Percentiles rank a stretch among this genome's conserved stretches.
phyloP scores from a whole-genome alignment of 2,113 vertebrate genomes.

The Rhea pennata region DNA sequence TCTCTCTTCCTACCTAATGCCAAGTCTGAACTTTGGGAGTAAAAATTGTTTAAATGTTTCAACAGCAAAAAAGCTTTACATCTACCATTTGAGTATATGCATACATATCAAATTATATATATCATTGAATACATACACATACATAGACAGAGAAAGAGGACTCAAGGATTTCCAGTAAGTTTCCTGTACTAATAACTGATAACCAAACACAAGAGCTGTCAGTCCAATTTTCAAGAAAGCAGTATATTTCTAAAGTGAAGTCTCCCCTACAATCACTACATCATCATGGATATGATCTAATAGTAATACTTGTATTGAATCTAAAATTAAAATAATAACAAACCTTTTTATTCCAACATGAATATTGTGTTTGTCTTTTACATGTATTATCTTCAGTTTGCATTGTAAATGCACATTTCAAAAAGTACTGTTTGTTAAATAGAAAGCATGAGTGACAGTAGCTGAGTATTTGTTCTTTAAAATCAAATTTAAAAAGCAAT shows the following conservation, averaged over 20 bases:
- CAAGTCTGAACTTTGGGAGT: conserved; percentile 27
- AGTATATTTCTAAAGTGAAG: not conserved
- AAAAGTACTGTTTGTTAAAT: not conserved
- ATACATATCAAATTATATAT: not conserved
- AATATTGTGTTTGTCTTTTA: not conserved
- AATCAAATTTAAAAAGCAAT: rapidly evolving
- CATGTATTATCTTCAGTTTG: not conserved
- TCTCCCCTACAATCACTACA: not conserved
- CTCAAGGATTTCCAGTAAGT: not conserved
- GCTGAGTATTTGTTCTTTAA: not conserved
- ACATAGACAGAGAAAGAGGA: not conserved
- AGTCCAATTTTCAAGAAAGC: conserved; percentile 12
- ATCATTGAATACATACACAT: not conserved
- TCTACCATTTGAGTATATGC: not conserved
- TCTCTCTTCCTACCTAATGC: not conserved
- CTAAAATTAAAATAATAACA: not conserved
- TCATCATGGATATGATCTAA: not conserved
- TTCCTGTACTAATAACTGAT: not conserved
- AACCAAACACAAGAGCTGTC: not conserved
- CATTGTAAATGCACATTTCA: not conserved
- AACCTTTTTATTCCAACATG: not conserved
- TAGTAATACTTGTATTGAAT: not conserved
- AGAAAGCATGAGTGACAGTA: not conserved
- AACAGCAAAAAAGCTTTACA: not conserved
- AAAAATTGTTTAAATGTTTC: conserved; percentile 17